Conservation (phyloP, 37 sponge, comb jelly and placozoan genomes). For the Crambe crambe region DNA sequence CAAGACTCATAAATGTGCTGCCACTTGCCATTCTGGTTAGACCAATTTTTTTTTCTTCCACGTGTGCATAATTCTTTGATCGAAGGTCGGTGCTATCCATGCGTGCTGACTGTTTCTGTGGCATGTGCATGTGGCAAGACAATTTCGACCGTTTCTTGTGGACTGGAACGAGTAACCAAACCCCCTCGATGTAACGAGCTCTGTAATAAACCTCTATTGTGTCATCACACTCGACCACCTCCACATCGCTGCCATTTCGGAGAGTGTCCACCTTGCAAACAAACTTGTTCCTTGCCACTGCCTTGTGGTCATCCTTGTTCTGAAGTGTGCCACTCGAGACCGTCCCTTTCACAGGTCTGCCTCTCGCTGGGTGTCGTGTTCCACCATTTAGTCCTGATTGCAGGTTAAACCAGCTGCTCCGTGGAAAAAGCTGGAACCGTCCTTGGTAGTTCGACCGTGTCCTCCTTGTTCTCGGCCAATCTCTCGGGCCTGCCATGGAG, state of each 20-base stretch:
- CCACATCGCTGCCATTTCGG: slow-evolving; percentile 84
- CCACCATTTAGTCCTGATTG: neutral
- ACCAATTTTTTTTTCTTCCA: neutral
- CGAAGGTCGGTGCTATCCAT: slow-evolving; percentile 92
- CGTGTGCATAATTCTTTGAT: neutral
- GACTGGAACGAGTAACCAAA: slow-evolving; percentile 52
- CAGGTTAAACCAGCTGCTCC: slow-evolving; percentile 47
- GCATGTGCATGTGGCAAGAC: slow-evolving; percentile 81
- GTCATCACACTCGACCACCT: slow-evolving; percentile 52
- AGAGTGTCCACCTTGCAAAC: slow-evolving; percentile 81
- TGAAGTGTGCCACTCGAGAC: slow-evolving; percentile 66
- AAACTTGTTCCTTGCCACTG: slow-evolving; percentile 54
- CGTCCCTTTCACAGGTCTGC: slow-evolving; percentile 21
- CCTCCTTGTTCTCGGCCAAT: slow-evolving; percentile 67
- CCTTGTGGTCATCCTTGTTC: slow-evolving; percentile 73
- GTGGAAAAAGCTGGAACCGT: slow-evolving; percentile 49
- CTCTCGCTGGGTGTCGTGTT: neutral
- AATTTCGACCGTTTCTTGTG: slow-evolving; percentile 75
- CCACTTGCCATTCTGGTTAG: slow-evolving; percentile 84
- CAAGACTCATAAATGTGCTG: slow-evolving; percentile 87
- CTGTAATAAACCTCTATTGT: slow-evolving; percentile 75
- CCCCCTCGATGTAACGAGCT: slow-evolving; percentile 75
- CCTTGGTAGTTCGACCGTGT: slow-evolving; percentile 49
- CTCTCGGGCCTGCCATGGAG: slow-evolving; percentile 49
- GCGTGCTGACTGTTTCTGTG: slow-evolving; percentile 63